Base-by-base conservation (phyloP, 1,140 invertebrate species). In the Zophobas morio region DNA sequence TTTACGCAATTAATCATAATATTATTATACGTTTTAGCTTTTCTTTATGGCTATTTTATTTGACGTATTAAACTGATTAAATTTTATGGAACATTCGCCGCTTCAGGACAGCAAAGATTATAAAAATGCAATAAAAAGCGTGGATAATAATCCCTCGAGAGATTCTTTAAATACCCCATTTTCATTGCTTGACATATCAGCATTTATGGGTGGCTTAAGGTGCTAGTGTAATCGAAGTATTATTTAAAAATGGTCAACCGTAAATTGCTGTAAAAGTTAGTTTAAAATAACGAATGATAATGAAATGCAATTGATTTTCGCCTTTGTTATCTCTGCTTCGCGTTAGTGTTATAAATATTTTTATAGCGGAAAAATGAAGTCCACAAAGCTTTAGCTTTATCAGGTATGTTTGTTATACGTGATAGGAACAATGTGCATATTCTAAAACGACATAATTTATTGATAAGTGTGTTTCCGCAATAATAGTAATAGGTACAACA, bases 361-460 rank as follows among this genome's bases (percentile, higher is more conserved):
- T 66, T 66, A 66, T 66, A 42, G 60, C 60, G 60, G 60, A 66
- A 66, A 20, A 66, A 66, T 20, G 49, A 51, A 51, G 6, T 42
- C 33, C 35, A 66, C 60, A 66, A 66, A 66, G 60, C 60, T 42
- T 20, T 20, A 66, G 37, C 60, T 66, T 66, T 66, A 66, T 66
- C 60, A 66, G 8, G 49, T 51, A 51, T 51, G 49, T 34, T 1
- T 1, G 53, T 66, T 66, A 32, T 66, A 42, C 60, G 60, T 66
- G 60, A 66, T 66, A 66, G 2, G 60, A 66, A 66, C 60, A 66
- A 66, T 66, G 60, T 66, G 60, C 60, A 66, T 66, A 66, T 66
- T 66, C 60, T 66, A 42, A 66, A 66, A 66, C 60, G 60, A 37
- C 36, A 66, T 66, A 66, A 66, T 66, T 66, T 66, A 66, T 66